These are phyloP conservation scores for Equus quagga DNA, from an alignment of 2,113 vertebrate genomes.

Conservation along the genomic window DNA sequence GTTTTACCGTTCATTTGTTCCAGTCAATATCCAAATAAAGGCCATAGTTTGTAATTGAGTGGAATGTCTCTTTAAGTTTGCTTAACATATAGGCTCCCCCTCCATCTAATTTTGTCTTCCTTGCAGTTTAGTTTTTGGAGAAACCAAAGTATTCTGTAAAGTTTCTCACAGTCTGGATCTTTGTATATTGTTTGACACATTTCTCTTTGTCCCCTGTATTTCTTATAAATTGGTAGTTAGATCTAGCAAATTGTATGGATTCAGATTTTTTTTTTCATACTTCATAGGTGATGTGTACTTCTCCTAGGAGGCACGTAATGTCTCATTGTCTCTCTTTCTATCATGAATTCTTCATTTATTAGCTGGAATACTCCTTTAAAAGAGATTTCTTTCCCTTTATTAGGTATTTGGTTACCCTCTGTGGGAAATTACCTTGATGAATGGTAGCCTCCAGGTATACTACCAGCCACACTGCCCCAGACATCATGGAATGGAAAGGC, in stretches of 20 bases:
- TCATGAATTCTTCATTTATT: background rate
- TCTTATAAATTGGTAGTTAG: background rate
- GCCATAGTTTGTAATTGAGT: background rate
- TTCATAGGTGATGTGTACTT: background rate
- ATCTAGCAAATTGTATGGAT: background rate
- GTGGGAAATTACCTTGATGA: background rate
- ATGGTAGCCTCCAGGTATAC: background rate
- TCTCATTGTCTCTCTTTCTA: background rate
- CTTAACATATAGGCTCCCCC: background rate
- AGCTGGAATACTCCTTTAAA: conserved; percentile 13
- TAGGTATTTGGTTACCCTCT: background rate
- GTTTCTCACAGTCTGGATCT: background rate
- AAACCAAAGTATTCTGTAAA: background rate
- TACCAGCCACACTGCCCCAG: background rate
- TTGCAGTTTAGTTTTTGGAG: conserved; percentile 3
- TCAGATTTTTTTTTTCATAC: background rate
- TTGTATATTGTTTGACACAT: background rate
- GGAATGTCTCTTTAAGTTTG: background rate
- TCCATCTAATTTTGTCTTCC: background rate
- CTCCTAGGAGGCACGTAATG: background rate
- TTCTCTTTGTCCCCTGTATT: background rate
- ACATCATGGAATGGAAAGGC: background rate
- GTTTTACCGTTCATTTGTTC: background rate
- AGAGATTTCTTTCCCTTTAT: background rate
- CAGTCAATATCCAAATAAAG: background rate